A percentile compares a stretch with the other conserved stretches of the same genome.
phyloP scores from a whole-genome alignment of 1,140 invertebrate species.

The Aporrectodea caliginosa region DNA sequence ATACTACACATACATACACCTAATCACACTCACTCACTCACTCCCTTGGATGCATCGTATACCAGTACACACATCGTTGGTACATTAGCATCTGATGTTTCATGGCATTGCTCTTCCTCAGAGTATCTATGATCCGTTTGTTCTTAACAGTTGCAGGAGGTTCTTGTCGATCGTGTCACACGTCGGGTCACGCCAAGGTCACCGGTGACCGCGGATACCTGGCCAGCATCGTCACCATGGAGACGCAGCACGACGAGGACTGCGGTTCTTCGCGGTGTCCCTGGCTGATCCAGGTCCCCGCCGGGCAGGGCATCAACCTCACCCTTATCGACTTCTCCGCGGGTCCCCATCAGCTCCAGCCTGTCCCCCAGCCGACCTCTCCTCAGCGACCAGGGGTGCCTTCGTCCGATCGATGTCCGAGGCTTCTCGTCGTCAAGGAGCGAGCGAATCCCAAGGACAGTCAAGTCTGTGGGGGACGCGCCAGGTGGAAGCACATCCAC shows the following conservation, averaged over 20 bases:
- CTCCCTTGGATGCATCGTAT: too few relatives aligned
- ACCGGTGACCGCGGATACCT: constrained; percentile 20
- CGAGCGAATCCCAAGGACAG: constrained; percentile 15
- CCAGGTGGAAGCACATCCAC: constrained; percentile 2
- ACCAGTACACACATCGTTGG: too few relatives aligned
- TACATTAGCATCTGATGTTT: too few relatives aligned
- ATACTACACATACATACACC: too few relatives aligned
- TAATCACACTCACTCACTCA: too few relatives aligned
- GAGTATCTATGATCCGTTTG: too few relatives aligned
- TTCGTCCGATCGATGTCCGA: background rate
- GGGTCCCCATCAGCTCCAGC: background rate
- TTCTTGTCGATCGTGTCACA: constrained; percentile 6
- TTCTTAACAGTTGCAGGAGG: constrained; percentile 4
- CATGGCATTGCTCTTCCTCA: too few relatives aligned
- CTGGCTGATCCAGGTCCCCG: constrained; percentile 12
- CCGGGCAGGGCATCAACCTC: constrained; percentile 30
- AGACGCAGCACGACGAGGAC: constrained; percentile 1
- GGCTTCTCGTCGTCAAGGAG: constrained; percentile 5
- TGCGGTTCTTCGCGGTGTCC: constrained; percentile 28
- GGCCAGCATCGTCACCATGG: constrained; percentile 27
- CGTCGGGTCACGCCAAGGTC: background rate
- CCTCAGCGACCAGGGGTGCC: background rate
- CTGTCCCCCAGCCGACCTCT: background rate
- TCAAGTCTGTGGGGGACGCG: constrained; percentile 3
- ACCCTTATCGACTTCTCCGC: constrained; percentile 23